Percentiles rank a stretch among this genome's conserved stretches.
phyloP scores from a whole-genome alignment of 2,888 invertebrate species.

The Entomobrya multifasciata region DNA sequence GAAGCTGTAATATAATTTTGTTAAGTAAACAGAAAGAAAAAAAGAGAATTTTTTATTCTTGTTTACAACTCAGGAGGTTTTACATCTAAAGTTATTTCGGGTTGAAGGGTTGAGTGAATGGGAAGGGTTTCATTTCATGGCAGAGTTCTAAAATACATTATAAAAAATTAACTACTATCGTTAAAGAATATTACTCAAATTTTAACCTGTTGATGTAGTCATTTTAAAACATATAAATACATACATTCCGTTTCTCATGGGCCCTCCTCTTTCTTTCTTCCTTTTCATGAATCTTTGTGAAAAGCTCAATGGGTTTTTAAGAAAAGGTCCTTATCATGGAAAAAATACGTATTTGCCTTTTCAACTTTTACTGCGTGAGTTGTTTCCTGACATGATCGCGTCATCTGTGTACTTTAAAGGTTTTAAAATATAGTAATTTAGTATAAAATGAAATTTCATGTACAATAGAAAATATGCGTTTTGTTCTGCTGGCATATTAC shows the following conservation, averaged over 20 bases:
- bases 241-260: slow-evolving; percentile 7
- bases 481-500: too few species aligned
- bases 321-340: background rate
- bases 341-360: background rate
- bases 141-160: slow-evolving; percentile 45
- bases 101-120: slow-evolving; percentile 58
- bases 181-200: slow-evolving; percentile 32
- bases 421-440: slow-evolving; percentile 16
- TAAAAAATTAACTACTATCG: slow-evolving; percentile 47
- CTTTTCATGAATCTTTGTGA: background rate
- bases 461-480: too few species aligned
- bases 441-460: slow-evolving; percentile 39
- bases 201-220: slow-evolving; percentile 53
- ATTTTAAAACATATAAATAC: slow-evolving; percentile 23
- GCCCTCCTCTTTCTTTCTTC: slow-evolving; percentile 5
- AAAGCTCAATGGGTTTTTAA: slow-evolving; percentile 1
- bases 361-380: too few species aligned
- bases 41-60: slow-evolving; percentile 4
- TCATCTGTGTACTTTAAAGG: slow-evolving; percentile 24
- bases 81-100: slow-evolving; percentile 33
- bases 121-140: slow-evolving; percentile 34
- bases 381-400: slow-evolving; percentile 17
- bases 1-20: slow-evolving; percentile 45
- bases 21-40: slow-evolving; percentile 57
- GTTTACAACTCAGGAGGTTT: too few species aligned